phyloP scores from a whole-genome alignment of 2,888 invertebrate species.

The Orthonychiurus folsomi region DNA sequence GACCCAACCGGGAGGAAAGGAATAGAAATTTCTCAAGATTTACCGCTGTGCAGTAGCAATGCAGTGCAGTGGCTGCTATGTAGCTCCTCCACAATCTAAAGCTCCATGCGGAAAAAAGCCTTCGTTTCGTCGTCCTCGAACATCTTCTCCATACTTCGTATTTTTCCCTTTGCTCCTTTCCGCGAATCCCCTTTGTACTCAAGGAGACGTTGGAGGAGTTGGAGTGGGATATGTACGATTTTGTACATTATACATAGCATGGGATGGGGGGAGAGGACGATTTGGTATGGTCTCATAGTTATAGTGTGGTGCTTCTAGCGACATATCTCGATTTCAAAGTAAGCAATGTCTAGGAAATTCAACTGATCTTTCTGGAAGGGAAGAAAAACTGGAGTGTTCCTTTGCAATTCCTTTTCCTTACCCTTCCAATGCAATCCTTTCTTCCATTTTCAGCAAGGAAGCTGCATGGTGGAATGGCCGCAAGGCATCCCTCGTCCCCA shows the following conservation, averaged over 20 bases:
- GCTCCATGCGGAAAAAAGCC: not conserved
- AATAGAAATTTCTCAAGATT: not conserved
- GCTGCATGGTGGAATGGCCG: too few relatives aligned
- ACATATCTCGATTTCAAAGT: not conserved
- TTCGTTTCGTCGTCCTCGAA: too few relatives aligned
- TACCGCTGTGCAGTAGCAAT: too few relatives aligned
- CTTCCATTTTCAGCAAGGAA: too few relatives aligned
- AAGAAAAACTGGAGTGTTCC: not conserved
- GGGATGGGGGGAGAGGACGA: not conserved
- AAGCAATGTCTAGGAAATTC: not conserved
- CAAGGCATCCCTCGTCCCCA: too few relatives aligned
- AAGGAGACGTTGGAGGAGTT: not conserved
- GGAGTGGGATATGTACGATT: not conserved
- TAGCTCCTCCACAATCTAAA: too few relatives aligned
- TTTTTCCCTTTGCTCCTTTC: not conserved
- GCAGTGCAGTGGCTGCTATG: too few relatives aligned
- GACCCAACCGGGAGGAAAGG: not conserved
- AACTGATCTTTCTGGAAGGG: slow-evolving; percentile 1
- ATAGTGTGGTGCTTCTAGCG: not conserved
- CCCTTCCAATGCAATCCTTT: not conserved
- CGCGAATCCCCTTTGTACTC: not conserved
- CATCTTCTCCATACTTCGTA: too few relatives aligned
- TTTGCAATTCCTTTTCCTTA: not conserved
- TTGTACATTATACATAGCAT: not conserved
- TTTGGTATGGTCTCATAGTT: not conserved